phyloP scores from a whole-genome alignment of 1,140 invertebrate genomes.

The Orius laevigatus region DNA sequence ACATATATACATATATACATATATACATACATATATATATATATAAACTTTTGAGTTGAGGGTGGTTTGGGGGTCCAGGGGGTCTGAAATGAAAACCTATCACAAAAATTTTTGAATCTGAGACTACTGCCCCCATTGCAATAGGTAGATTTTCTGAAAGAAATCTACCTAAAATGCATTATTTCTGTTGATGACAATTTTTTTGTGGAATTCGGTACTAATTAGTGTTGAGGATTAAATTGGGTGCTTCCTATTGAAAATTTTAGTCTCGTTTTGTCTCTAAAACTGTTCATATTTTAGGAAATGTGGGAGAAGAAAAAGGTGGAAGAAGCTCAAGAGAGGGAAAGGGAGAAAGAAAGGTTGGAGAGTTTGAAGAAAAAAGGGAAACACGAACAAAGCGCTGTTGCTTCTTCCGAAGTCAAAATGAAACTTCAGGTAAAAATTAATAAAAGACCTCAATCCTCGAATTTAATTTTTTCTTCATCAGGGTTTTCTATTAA shows the following conservation, averaged over 20 bases:
- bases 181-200: too few species aligned
- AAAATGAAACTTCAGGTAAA: conserved; percentile 80
- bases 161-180: too few species aligned
- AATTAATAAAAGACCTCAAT: neutral
- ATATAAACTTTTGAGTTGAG: too few species aligned
- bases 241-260: neutral
- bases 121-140: too few species aligned
- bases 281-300: conserved; percentile 23
- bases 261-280: neutral
- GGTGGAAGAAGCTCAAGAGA: conserved; percentile 43
- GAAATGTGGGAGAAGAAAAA: conserved; percentile 72
- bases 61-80: too few species aligned
- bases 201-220: too few species aligned
- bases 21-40: too few species aligned
- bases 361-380: conserved; percentile 75
- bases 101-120: too few species aligned
- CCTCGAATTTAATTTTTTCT: neutral
- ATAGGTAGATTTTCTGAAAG: too few species aligned
- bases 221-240: neutral
- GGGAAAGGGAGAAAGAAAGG: conserved; percentile 54
- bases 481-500: conserved; percentile 68
- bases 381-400: conserved; percentile 85
- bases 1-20: too few species aligned
- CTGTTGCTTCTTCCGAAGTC: conserved; percentile 85
- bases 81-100: too few species aligned